A percentile compares a stretch with the other conserved stretches of the same genome.
These are phyloP conservation scores for Cheilosia impressa DNA, from an alignment of 2,888 invertebrate species.

Conservation along the genomic window DNA sequence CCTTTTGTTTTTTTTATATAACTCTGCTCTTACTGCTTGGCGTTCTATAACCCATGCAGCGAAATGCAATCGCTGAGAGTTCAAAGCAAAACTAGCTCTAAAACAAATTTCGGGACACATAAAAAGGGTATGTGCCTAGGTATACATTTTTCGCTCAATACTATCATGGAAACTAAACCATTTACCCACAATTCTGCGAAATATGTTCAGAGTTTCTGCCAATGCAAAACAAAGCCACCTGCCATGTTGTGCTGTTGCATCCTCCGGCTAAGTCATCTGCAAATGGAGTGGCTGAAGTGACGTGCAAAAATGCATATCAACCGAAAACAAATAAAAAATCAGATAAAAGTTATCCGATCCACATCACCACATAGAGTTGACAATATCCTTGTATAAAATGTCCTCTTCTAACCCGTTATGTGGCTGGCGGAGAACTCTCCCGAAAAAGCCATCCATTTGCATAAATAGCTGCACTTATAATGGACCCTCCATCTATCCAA, in stretches of 20 bases:
- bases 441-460: constrained; percentile 56
- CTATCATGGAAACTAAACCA: not conserved
- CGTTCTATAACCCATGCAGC: no score
- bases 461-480: constrained; percentile 47
- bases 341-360: constrained; percentile 54
- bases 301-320: not conserved
- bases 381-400: constrained; percentile 54
- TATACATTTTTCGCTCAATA: not conserved
- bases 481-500: not conserved
- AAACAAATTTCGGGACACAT: not conserved
- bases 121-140: not conserved
- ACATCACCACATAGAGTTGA: constrained; percentile 54
- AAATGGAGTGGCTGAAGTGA: constrained; percentile 31
- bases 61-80: not conserved
- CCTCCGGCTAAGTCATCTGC: constrained; percentile 4
- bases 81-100: not conserved
- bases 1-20: no score
- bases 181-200: not conserved
- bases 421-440: constrained; percentile 13
- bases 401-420: not conserved
- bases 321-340: constrained; percentile 22
- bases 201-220: not conserved
- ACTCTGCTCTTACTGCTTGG: no score
- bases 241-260: not conserved
- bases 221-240: not conserved